phyloP scores from a whole-genome alignment of 2,888 invertebrate species.

The Ernsta delagoae region DNA sequence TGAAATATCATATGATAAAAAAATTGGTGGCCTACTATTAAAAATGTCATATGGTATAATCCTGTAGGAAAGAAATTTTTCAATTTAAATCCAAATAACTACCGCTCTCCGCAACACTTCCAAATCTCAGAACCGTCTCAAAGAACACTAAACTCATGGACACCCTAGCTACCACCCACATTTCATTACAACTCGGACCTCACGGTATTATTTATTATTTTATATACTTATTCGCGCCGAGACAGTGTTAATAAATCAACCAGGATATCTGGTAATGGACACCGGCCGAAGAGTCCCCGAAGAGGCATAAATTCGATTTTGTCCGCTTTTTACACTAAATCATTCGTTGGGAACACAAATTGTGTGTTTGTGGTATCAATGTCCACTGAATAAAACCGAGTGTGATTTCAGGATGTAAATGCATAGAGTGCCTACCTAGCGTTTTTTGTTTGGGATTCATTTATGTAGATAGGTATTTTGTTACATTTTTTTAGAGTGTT shows the following conservation, averaged over 20 bases:
- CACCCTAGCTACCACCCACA: no score
- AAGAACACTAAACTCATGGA: no score
- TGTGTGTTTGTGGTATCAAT: constrained; percentile 37
- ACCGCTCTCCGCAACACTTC: no score
- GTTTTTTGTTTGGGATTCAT: not conserved
- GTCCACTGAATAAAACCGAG: constrained; percentile 28
- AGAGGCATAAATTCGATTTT: constrained; percentile 78
- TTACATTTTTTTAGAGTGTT: no score
- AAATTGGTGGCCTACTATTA: no score
- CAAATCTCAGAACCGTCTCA: no score
- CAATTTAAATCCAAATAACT: no score
- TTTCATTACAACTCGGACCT: no score
- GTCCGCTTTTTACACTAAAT: constrained; percentile 70
- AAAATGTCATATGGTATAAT: no score
- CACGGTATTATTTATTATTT: no score
- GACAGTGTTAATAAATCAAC: constrained; percentile 78
- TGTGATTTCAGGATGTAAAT: constrained; percentile 5
- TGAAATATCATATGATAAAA: no score
- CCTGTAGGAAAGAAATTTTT: no score
- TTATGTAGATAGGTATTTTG: not conserved
- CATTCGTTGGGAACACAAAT: constrained; percentile 60
- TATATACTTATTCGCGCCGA: constrained; percentile 51
- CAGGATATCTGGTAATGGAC: constrained; percentile 80
- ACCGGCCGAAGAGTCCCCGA: constrained; percentile 67
- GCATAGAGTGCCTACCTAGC: not conserved